Evolutionary conservation across 2,888 invertebrate genomes (phyloP).

Genomic region (Erebia epiphron): DNA sequence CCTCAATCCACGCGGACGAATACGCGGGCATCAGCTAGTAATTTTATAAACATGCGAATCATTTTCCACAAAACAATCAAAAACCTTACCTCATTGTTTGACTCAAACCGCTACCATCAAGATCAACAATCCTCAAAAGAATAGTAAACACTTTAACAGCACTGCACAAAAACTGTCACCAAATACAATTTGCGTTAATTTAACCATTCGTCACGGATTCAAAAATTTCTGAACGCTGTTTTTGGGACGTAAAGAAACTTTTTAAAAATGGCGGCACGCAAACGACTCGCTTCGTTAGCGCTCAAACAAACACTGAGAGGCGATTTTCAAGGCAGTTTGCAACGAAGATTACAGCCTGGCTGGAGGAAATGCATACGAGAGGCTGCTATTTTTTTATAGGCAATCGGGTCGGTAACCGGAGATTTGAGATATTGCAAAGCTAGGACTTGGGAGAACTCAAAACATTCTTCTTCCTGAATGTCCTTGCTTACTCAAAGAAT

Average conservation of each 20-base stretch:
- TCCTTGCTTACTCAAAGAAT: too few relatives aligned
- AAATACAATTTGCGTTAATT: slow-evolving; percentile 11
- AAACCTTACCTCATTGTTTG: slow-evolving; percentile 22
- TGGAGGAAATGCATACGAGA: slow-evolving; percentile 39
- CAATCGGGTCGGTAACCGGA: slow-evolving; percentile 10
- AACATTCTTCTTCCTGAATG: too few relatives aligned
- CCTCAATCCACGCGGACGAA: too few relatives aligned
- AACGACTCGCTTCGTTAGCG: slow-evolving; percentile 62
- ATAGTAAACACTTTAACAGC: slow-evolving; percentile 22
- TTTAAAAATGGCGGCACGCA: slow-evolving; percentile 49
- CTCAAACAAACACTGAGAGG: slow-evolving; percentile 61
- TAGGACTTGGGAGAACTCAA: background rate
- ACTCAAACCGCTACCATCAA: slow-evolving; percentile 12
- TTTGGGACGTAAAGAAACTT: slow-evolving; percentile 34
- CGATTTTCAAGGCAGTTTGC: slow-evolving; percentile 34
- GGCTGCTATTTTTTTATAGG: slow-evolving; percentile 39
- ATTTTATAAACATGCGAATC: background rate
- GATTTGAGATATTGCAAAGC: background rate
- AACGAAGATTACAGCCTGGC: slow-evolving; percentile 43
- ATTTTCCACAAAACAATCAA: slow-evolving; percentile 7
- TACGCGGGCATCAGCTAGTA: too few relatives aligned
- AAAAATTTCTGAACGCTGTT: slow-evolving; percentile 27
- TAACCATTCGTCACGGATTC: slow-evolving; percentile 10
- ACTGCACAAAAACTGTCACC: slow-evolving; percentile 32
- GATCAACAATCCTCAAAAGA: slow-evolving; percentile 20